Evolutionary conservation across 2,888 invertebrate genomes (phyloP).

Genomic region (Gibbula magus): DNA sequence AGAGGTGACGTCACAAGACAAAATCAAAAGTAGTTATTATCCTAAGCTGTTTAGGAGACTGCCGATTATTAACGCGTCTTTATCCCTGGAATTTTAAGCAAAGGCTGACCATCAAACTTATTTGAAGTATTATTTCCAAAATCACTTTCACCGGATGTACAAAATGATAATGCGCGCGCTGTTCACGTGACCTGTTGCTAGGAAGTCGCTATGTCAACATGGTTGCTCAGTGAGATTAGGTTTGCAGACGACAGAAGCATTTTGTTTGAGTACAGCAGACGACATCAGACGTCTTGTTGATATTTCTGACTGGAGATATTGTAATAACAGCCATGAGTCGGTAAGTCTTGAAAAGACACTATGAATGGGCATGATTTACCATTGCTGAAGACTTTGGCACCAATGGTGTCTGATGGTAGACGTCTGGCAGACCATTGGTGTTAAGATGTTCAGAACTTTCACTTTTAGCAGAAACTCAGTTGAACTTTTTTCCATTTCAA

Average conservation of each 20-base stretch:
- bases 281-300: conserved; percentile 1
- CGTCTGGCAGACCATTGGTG: too few species aligned
- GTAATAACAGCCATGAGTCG: neutral
- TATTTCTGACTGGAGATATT: neutral
- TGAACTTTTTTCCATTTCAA: too few species aligned
- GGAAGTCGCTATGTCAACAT: conserved; percentile 10
- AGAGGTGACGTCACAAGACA: neutral
- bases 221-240: conserved; percentile 4
- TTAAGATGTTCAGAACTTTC: too few species aligned
- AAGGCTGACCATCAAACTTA: too few species aligned
- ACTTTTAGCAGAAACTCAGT: too few species aligned
- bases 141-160: neutral
- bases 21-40: neutral
- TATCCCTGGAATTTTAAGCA: too few species aligned
- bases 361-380: too few species aligned
- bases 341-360: neutral
- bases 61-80: too few species aligned
- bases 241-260: conserved; percentile 11
- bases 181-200: conserved; percentile 11
- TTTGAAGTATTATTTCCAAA: neutral
- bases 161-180: conserved; percentile 7
- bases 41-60: too few species aligned
- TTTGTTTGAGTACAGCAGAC: neutral
- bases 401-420: too few species aligned
- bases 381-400: too few species aligned